Evolutionary conservation across 2,888 invertebrate species (phyloP), one percentile per base, ranked within the genome.

Genomic region (Leucozona laternaria): DNA sequence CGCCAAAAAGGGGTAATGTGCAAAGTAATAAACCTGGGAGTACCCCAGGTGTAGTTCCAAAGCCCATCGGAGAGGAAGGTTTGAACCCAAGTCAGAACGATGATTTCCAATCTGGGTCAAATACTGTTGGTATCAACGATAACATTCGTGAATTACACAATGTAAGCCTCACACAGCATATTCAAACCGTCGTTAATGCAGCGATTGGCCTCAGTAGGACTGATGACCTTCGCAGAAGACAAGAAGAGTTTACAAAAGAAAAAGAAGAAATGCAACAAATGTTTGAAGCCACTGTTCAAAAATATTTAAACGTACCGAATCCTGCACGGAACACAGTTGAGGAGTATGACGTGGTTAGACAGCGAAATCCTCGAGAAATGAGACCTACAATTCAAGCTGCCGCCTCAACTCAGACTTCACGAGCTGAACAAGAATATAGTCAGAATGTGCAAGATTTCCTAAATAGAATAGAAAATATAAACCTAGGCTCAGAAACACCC

Each of bases 171-270:
- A 48, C 20, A 10, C 0, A 20, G 1, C 10, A 10, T 48, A 48
- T 48, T 20, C 20, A 20, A 20, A 48, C 48, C 10, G 10, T 20
- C 0, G 20, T 20, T 20, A 48, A 48, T 48, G 48, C 48, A 48
- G 48, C 48, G 20, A 48, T 48, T 48, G 20, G 48, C 45, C 45
- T 45, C 17, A 45, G 17, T 45, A 45, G 45, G 83, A 75, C 73
- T 80, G 84, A 62, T 62, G 68, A 48, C 20, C 62, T 45, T 45
- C 17, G 45, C 45, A 45, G 45, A 45, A 45, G 45, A 7, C 25
- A 25, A 25, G 25, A 25, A 4, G 25, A 25, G 25, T 25, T 25
- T 25, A 2, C 2, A 25, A 25, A 25, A 4, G 25, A 25, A 25
- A 25, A 25, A 25, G 25, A 25, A 25, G 25, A 25, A 25, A 25